Evolutionary conservation across 2,797 vertebrate genomes (phyloP), one percentile per base, ranked within the genome.

Genomic region (Dryobates pubescens): DNA sequence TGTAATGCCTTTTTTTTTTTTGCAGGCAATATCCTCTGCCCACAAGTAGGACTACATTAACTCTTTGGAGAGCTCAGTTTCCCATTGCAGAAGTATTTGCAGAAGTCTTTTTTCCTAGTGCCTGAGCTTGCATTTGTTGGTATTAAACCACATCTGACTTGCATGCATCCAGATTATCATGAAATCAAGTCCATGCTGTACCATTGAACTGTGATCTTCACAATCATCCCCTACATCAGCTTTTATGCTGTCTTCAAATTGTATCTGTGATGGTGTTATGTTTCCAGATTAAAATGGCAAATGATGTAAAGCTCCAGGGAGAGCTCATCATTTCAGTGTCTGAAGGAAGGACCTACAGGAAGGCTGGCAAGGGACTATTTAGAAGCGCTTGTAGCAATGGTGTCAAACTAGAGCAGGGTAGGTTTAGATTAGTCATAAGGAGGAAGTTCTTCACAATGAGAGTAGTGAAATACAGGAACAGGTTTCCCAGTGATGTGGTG

Each of bases 241-340:
- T 84, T 79, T 84, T 78, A 76, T 77, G 30, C 57, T 90, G 59
- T 74, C 57, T 90, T 20, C 30, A 85, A 73, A 80, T 82, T 79
- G 7, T 90, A 85, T 88, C 38, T 82, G 74, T 82, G 63, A 88
- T 82, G 61, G 73, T 89, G 82, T 85, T 73, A 51, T 67, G 54
- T 64, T 76, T 88, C 83, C 71, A 82, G 67, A 75, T 81, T 45
- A 80, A 80, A 62, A 81, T 63, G 61, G 62, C 84, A 90, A 85
- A 79, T 73, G 61, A 45, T 26, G n/a, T 59, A 22, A 49, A 49
- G 20, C 47, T 49, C 20, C 47, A 49, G 45, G 45, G 45, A 45
- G 45, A 45, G 18, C 41, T 43, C 41, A 45, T 10, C 47, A 49
- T 22, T 49, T 49, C 19, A 49, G 19, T 49, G 22, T 49, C 47